Evolutionary conservation across 2,797 vertebrate species (phyloP).

Genomic region (Apogon hyalosoma): DNA sequence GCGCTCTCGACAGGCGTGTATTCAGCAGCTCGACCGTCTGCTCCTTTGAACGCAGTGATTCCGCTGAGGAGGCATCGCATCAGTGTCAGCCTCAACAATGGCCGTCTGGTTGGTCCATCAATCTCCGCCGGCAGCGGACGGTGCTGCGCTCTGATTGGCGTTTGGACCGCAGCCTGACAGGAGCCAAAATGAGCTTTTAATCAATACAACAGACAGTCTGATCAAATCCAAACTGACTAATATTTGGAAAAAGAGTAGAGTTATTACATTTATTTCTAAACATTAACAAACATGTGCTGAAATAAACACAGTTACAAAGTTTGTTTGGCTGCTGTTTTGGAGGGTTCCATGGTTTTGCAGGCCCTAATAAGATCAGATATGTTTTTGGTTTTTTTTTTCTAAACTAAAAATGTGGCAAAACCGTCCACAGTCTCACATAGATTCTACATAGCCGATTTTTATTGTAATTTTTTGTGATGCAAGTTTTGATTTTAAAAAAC

Average conservation of each 20-base stretch:
- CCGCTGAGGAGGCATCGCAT: slow-evolving; percentile 76
- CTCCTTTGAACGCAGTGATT: slow-evolving; percentile 73
- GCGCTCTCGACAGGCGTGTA: slow-evolving; percentile 66
- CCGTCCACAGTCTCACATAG: too few species aligned
- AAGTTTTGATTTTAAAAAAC: too few species aligned
- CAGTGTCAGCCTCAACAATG: slow-evolving; percentile 78
- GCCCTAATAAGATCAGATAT: not conserved
- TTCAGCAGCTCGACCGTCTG: slow-evolving; percentile 71
- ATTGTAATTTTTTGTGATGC: too few species aligned
- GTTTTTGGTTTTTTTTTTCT: too few species aligned
- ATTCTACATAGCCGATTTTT: too few species aligned
- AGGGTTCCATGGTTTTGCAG: not conserved
- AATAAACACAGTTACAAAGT: not conserved
- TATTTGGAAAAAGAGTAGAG: too few species aligned
- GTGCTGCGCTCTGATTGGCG: slow-evolving; percentile 67
- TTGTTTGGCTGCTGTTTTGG: slow-evolving; percentile 6
- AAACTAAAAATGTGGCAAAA: too few species aligned
- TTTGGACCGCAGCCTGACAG: slow-evolving; percentile 47
- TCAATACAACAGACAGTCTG: slow-evolving; percentile 44
- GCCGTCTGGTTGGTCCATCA: slow-evolving; percentile 79
- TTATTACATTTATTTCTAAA: too few species aligned
- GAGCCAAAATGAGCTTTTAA: slow-evolving; percentile 61
- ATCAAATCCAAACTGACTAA: slow-evolving; percentile 15
- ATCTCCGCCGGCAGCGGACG: slow-evolving; percentile 57
- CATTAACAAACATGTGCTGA: not conserved